Percentiles rank a stretch among this genome's conserved stretches.
Evolutionary conservation across 2,888 invertebrate species (phyloP).

Genomic region (Heliconius ismenius): DNA sequence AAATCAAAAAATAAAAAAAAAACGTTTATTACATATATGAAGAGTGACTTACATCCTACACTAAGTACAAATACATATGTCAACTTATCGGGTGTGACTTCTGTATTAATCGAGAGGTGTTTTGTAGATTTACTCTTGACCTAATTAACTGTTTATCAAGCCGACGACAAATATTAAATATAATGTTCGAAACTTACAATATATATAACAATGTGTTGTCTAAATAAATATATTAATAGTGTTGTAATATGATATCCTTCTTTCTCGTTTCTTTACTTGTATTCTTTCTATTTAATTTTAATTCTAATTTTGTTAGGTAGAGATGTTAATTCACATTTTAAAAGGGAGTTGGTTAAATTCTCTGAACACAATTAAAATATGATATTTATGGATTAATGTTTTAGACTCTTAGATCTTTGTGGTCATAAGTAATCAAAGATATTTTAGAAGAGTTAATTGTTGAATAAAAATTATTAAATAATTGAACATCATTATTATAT

Average conservation of each 20-base stretch:
- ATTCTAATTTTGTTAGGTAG: too few species aligned
- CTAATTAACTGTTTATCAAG: slow-evolving; percentile 34
- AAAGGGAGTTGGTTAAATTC: too few species aligned
- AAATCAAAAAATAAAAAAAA: too few species aligned
- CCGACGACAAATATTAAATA: slow-evolving; percentile 24
- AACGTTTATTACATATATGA: neutral
- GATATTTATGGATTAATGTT: too few species aligned
- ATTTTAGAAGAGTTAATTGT: too few species aligned
- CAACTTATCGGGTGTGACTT: slow-evolving; percentile 14
- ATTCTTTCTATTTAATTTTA: neutral
- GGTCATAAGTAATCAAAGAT: too few species aligned
- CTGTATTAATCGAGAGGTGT: slow-evolving; percentile 20
- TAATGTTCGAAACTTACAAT: neutral
- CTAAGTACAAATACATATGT: neutral
- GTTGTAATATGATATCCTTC: neutral
- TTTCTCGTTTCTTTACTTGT: neutral
- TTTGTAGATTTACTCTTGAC: slow-evolving; percentile 37
- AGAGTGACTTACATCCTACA: neutral
- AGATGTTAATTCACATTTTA: too few species aligned
- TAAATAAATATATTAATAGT: slow-evolving; percentile 1
- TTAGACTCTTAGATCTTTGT: too few species aligned
- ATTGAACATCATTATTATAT: too few species aligned
- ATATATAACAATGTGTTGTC: neutral
- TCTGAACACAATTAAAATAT: too few species aligned
- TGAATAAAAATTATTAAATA: too few species aligned